A percentile compares a stretch with the other conserved stretches of the same genome.
phyloP scores from a whole-genome alignment of 2,113 vertebrate species.

The human region DNA sequence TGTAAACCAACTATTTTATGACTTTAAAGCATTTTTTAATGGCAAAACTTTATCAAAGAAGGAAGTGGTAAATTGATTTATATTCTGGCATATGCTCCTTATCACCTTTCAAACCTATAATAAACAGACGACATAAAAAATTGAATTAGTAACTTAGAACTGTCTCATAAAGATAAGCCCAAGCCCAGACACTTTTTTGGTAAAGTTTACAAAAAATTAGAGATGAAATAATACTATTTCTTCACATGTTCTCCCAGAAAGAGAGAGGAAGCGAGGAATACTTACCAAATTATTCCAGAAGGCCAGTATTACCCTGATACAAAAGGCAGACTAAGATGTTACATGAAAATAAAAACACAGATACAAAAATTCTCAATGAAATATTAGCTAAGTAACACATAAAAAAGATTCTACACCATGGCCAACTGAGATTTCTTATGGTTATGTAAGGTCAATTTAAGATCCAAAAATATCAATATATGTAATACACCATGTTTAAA shows the following conservation, averaged over 20 bases:
- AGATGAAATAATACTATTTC: neutral
- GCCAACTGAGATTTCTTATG: neutral
- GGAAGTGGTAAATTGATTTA: neutral
- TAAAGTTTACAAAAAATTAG: neutral
- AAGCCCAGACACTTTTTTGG: neutral
- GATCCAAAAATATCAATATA: neutral
- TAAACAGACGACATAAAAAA: constrained; percentile 3
- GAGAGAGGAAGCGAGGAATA: neutral
- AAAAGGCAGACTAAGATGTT: neutral
- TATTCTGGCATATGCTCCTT: neutral
- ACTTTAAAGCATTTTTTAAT: neutral
- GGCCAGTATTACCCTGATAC: neutral
- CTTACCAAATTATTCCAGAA: neutral
- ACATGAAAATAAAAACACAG: neutral
- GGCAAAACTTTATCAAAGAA: neutral
- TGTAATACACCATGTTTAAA: neutral
- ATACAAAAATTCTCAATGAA: neutral
- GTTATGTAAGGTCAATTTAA: neutral
- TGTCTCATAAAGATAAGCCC: neutral
- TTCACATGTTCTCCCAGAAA: neutral
- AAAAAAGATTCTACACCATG: neutral
- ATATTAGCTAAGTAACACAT: neutral
- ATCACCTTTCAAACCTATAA: neutral
- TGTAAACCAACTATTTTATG: neutral
- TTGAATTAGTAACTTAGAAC: neutral